Evolutionary conservation across 2,888 invertebrate genomes (phyloP).

Genomic region (Drosophila atripex): DNA sequence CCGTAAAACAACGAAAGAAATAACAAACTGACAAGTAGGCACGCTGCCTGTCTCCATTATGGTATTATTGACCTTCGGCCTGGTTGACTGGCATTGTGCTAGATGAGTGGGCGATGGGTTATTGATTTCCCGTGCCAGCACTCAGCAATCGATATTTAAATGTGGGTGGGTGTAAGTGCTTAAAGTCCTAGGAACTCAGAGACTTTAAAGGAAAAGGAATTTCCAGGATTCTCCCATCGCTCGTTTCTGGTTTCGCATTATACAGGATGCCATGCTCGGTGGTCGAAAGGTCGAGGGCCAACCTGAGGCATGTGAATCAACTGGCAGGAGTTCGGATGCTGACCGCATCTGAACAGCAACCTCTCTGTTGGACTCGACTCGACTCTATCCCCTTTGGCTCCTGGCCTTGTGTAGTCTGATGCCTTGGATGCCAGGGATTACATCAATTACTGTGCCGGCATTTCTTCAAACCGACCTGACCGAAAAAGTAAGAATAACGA

Average conservation of each 20-base stretch:
- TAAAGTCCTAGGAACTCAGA: conserved; percentile 11
- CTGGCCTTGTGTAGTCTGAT: conserved; percentile 61
- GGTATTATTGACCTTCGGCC: conserved; percentile 67
- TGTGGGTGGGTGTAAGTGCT: conserved; percentile 12
- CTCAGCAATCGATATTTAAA: conserved; percentile 45
- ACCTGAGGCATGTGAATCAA: conserved; percentile 35
- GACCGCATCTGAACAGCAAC: conserved; percentile 39
- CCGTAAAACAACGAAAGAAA: conserved; percentile 30
- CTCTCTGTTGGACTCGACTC: conserved; percentile 15
- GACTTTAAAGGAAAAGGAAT: conserved; percentile 6
- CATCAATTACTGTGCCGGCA: conserved; percentile 72
- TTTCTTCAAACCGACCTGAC: conserved; percentile 69
- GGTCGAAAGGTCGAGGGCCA: conserved; percentile 21
- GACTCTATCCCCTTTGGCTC: not conserved
- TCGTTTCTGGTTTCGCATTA: conserved; percentile 15
- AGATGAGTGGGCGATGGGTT: conserved; percentile 42
- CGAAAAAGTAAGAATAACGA: conserved; percentile 78
- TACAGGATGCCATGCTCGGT: not conserved
- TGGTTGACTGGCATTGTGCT: conserved; percentile 36
- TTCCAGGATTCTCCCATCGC: not conserved
- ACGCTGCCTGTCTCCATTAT: conserved; percentile 54
- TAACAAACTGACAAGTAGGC: conserved; percentile 44
- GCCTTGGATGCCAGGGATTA: conserved; percentile 71
- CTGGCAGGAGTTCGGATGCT: conserved; percentile 28
- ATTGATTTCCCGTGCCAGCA: conserved; percentile 57